Conservation (phyloP, 2,888 invertebrate species). For the Venusia cambrica region DNA sequence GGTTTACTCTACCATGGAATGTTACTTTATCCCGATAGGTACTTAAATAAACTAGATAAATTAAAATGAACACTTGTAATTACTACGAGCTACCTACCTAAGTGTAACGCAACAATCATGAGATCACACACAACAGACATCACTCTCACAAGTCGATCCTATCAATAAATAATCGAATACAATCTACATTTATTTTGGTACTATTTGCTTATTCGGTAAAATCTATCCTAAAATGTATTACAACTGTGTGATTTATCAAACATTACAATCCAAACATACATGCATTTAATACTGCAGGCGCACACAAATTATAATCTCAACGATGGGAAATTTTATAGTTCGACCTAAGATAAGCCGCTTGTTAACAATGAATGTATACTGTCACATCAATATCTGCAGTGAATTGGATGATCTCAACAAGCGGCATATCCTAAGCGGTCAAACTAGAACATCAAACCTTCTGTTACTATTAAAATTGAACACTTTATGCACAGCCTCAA, state of each 20-base stretch:
- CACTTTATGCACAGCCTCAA: conserved; percentile 80
- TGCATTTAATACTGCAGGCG: conserved; percentile 64
- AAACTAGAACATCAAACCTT: conserved; percentile 60
- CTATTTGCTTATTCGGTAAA: conserved; percentile 63
- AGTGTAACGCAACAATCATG: conserved; percentile 59
- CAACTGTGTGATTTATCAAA: conserved; percentile 50
- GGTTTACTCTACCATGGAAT: conserved; percentile 68
- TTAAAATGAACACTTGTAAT: conserved; percentile 60
- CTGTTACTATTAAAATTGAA: conserved; percentile 70
- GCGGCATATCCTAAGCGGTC: too few relatives aligned
- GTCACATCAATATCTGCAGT: too few relatives aligned
- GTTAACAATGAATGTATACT: too few relatives aligned
- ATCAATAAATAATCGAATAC: conserved; percentile 77
- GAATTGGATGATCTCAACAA: too few relatives aligned
- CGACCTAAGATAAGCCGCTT: too few relatives aligned
- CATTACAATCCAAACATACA: conserved; percentile 50
- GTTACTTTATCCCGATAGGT: conserved; percentile 57
- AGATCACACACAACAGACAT: conserved; percentile 71
- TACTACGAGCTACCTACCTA: conserved; percentile 43
- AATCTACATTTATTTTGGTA: conserved; percentile 69
- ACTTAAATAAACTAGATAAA: conserved; percentile 48
- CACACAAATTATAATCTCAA: conserved; percentile 68
- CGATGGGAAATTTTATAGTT: conserved; percentile 73
- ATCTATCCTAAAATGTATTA: conserved; percentile 44
- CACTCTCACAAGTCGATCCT: conserved; percentile 57